Conservation (phyloP, 2,888 invertebrate genomes). For the Limnephilus lunatus region DNA sequence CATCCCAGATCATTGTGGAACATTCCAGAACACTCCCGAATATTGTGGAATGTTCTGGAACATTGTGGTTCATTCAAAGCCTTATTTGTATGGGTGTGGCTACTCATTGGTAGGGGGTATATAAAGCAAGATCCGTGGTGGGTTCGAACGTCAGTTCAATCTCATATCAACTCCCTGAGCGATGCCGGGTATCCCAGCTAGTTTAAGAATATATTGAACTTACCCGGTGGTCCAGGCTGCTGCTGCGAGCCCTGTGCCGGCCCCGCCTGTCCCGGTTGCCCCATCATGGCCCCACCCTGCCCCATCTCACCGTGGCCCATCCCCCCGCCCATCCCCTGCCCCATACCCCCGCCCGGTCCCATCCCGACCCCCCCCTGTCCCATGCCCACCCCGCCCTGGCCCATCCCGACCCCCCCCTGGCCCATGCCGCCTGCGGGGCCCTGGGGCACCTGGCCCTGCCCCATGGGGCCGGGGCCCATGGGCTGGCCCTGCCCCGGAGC, state of each 20-base stretch:
- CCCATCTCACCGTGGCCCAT: slow-evolving; percentile 54
- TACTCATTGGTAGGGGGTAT: no score
- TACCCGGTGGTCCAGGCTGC: slow-evolving; percentile 69
- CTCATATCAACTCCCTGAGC: no score
- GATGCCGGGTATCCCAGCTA: no score
- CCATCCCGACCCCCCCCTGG: slow-evolving; percentile 56
- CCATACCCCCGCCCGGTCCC: slow-evolving; percentile 1
- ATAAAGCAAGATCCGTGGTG: no score
- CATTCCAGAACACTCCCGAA: no score
- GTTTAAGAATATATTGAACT: no score
- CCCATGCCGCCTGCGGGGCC: slow-evolving; percentile 49
- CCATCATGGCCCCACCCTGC: slow-evolving; percentile 55
- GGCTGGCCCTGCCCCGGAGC: slow-evolving; percentile 57
- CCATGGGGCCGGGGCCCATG: slow-evolving; percentile 55
- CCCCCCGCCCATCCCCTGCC: slow-evolving; percentile 43
- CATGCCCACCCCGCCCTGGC: slow-evolving; percentile 49
- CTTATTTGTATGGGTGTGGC: no score
- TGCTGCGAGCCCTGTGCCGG: slow-evolving; percentile 70
- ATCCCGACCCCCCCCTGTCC: slow-evolving; percentile 50
- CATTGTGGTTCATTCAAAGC: no score
- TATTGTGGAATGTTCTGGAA: no score
- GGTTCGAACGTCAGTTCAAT: no score
- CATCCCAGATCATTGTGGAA: no score
- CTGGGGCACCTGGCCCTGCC: slow-evolving; percentile 53
- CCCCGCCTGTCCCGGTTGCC: slow-evolving; percentile 51